phyloP scores from a whole-genome alignment of 2,113 vertebrate species.

The Todiramphus saurophagus region DNA sequence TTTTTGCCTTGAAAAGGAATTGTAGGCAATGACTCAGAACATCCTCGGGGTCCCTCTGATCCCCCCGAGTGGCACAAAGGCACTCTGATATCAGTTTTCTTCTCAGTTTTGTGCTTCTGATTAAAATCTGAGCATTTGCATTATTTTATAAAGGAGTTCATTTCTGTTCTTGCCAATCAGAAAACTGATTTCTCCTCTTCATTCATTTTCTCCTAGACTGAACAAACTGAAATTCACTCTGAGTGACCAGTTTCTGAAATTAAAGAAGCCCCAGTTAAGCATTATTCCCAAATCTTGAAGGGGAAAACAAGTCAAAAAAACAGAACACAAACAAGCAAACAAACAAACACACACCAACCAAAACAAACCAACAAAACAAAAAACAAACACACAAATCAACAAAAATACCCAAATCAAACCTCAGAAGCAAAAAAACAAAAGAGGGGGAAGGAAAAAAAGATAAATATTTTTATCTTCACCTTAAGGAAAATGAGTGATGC shows the following conservation, averaged over 20 bases:
- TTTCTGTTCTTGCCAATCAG: neutral
- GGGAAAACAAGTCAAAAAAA: too few relatives aligned
- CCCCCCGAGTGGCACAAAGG: neutral
- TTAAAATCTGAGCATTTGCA: neutral
- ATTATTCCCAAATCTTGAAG: neutral
- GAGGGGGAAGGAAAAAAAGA: neutral
- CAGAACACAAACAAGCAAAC: too few relatives aligned
- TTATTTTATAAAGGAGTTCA: neutral
- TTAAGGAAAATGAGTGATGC: slow-evolving; percentile 10
- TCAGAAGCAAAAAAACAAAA: neutral
- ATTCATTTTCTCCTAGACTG: neutral
- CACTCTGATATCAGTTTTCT: neutral
- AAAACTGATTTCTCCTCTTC: neutral
- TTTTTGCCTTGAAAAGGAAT: neutral
- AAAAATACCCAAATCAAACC: too few relatives aligned
- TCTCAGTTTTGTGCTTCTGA: neutral
- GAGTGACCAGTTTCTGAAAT: neutral
- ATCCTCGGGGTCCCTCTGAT: neutral
- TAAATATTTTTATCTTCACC: neutral
- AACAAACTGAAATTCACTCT: neutral
- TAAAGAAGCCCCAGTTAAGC: neutral
- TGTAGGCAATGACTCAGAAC: neutral
- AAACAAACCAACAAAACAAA: too few relatives aligned
- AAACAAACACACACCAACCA: too few relatives aligned
- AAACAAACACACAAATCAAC: too few relatives aligned